Base-by-base conservation (phyloP, 1,140 invertebrate species). In the Drosophila nasuta region DNA sequence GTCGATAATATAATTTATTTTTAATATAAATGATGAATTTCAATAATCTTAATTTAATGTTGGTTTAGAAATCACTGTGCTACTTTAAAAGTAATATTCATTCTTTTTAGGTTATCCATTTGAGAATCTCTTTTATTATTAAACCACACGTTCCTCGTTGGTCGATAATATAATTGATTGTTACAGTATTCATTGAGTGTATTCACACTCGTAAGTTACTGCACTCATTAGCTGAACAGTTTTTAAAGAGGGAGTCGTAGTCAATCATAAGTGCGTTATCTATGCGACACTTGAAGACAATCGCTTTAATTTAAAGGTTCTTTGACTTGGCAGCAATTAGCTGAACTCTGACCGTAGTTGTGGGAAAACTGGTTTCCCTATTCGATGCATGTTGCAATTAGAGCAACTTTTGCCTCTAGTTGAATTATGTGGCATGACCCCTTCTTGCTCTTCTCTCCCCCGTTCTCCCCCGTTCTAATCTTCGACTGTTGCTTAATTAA, bases 241-340 rank as follows among this genome's bases (percentile, higher is more conserved):
- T 60, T 51, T 43, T n/a, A 57, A 15, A 52, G 46, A 7, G 4
- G n/a, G 11, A 33, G 5, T 7, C 7, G 35, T 6, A 33, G 51
- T 54, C 20, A 4, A 17, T 11, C 48, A n/a, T 54, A 41, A 38
- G 33, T 20, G 15, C 11, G 33, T 75, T 74, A 64, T 67, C 79
- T 68, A 41, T 69, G 43, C 45, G 38, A 57, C 25, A 71, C 41
- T 57, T 20, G 11, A 2, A 20, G 51, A 33, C 58, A 68, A 56
- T 77, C 33, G 25, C 33, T 28, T 64, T 75, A 87, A 82, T 79
- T 87, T 79, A 83, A 88, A 81, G 83, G 83, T 88, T 83, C 83
- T 49, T 73, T 77, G 85, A 75, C 80, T 83, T 69, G 46, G 46
- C 57, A 49, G 49, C 85, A 88, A 88, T 88, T 88, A 88, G 80